Evolutionary conservation across 2,888 invertebrate species (phyloP), one percentile per base, ranked within the genome.

Genomic region (Formica aserva): DNA sequence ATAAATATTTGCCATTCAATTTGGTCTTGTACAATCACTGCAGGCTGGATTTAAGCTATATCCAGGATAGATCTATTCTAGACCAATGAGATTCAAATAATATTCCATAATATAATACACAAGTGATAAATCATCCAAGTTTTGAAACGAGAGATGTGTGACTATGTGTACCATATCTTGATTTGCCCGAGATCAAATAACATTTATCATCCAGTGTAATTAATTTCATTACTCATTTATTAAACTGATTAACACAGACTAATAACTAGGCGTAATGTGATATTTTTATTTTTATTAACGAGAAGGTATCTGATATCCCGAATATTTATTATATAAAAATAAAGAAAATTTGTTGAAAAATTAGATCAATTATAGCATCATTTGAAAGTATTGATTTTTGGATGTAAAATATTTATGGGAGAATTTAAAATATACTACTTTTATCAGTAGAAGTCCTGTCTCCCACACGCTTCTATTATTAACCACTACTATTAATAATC

Each of bases 41-140:
- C 5, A 55, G 3, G 8, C 26, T 29, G n/a, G 11, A 26, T 48
- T 26, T 26, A 62, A 6, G 11, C n/a, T 22, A 38, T 75, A 48
- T 62, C 0, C 62, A 6, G n/a, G 5, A 15, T 32, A n/a, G 9
- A 6, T 55, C 18, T 22, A 38, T 4, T 6, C 18, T 35, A 22
- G 35, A 35, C 26, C 8, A 15, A 63, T 32, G 38, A 66, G 38
- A 38, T 66, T 76, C 52, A 76, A 76, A 65, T 65, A 22, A 32
- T 29, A 32, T 18, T 2, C 22, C 22, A 29, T 29, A 38, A 52
- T 48, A 35, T 41, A 60, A 62, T 45, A 63, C 3, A 0, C 35
- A 63, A 57, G 1, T 29, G 22, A 76, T 45, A 77, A 55, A 55
- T 35, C 4, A 52, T 8, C 15, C 18, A 13, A 65, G 22, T 63